Base-by-base conservation (phyloP, 2,797 vertebrate species). In the Zalophus californianus region DNA sequence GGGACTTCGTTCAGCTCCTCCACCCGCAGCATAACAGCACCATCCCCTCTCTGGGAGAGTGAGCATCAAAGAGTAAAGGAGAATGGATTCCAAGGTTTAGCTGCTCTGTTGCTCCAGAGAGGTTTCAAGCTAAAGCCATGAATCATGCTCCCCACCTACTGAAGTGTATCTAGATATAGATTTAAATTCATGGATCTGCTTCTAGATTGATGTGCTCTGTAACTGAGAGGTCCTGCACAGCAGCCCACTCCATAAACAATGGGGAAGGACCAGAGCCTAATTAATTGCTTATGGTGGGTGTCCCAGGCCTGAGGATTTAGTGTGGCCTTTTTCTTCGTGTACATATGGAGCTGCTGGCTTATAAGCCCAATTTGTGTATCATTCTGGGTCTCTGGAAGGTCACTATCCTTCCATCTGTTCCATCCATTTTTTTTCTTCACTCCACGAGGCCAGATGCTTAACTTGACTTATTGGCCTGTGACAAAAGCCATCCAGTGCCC, bases 61-160 rank as follows among this genome's bases (percentile, higher is more conserved):
- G 38, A 35, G 41, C 25, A 44, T 29, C 41, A 21, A 85, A 9
- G 2, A 14, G 18, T 66, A 80, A 54, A 90, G 18, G 58, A 44
- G 3, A 64, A 54, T 29, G 27, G 29, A 48, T 91, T 38, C 38
- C 32, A 25, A 0, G 12, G 23, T 13, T 35, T 27, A 23, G 27
- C 50, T 52, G 21, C 54, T 27, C 0, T 14, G 18, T 50, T 35
- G 21, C 20, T 93, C 13, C 44, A 56, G n/a, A 91, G 72, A 79
- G 27, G 13, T 87, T 94, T 82, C 29, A 64, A 77, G 38, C 73
- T 86, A 27, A 95, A 91, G 66, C 27, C 60, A 41, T 82, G 82
- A 88, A 41, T 97, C 50, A 52, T 35, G 11, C 8, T 68, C 44
- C 48, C 48, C 27, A 68, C 29, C 18, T 44, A 38, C 88, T 68